phyloP scores from a whole-genome alignment of 2,888 invertebrate genomes.

The Hermodice carunculata region DNA sequence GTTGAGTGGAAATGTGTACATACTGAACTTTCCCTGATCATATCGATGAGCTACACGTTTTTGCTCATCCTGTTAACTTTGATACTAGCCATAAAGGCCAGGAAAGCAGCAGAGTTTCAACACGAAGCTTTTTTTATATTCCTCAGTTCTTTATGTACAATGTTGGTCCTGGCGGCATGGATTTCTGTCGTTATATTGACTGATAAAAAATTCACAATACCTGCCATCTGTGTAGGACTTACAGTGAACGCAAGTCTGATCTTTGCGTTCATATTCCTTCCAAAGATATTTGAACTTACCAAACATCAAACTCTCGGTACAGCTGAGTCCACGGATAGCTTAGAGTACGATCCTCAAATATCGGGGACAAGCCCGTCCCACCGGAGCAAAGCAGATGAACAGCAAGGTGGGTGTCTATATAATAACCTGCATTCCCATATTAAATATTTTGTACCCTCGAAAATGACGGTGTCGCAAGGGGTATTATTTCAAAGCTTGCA shows the following conservation, averaged over 20 bases:
- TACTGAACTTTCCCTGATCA: constrained; percentile 1
- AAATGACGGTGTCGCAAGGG: too few relatives aligned
- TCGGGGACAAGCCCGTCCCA: too few relatives aligned
- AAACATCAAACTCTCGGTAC: too few relatives aligned
- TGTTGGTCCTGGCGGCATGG: constrained; percentile 2
- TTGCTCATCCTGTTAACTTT: constrained; percentile 5
- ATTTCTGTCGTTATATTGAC: not conserved
- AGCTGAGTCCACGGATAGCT: too few relatives aligned
- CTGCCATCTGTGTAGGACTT: constrained; percentile 15
- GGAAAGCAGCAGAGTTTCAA: constrained; percentile 4
- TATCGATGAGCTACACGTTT: constrained; percentile 12
- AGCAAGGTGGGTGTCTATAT: too few relatives aligned
- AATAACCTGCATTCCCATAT: too few relatives aligned
- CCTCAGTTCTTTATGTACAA: not conserved
- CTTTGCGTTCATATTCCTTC: constrained; percentile 3
- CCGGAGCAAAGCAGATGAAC: too few relatives aligned
- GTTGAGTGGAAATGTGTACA: constrained; percentile 15
- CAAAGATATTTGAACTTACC: constrained; percentile 15
- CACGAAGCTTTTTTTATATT: constrained; percentile 17
- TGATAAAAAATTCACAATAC: not conserved
- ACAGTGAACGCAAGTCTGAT: constrained; percentile 13
- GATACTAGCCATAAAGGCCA: not conserved
- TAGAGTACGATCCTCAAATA: too few relatives aligned
- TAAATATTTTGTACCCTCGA: too few relatives aligned
- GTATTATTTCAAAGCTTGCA: too few relatives aligned